Percentiles rank a stretch among this genome's conserved stretches.
Evolutionary conservation across 2,888 invertebrate genomes (phyloP).

Genomic region (Drepanosiphum platanoidis): DNA sequence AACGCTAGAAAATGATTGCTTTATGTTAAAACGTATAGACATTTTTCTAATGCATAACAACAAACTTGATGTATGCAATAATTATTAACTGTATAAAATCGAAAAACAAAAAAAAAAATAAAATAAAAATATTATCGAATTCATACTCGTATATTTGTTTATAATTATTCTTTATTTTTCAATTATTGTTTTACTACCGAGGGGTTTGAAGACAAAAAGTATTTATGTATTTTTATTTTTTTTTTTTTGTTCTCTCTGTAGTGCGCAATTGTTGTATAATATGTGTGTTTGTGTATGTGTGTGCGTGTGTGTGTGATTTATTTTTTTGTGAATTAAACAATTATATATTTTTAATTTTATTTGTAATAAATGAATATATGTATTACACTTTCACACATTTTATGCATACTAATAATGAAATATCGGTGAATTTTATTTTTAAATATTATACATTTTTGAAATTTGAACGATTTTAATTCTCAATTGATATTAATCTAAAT

Average conservation of each 20-base stretch:
- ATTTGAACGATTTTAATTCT: neutral
- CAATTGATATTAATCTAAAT: neutral
- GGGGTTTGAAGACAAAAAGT: neutral
- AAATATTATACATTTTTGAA: neutral
- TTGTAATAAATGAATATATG: neutral
- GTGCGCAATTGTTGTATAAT: too few relatives aligned
- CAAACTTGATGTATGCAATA: too few relatives aligned
- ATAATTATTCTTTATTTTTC: neutral
- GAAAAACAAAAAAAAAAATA: too few relatives aligned
- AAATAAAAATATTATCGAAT: neutral
- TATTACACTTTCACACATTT: neutral
- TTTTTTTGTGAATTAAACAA: neutral
- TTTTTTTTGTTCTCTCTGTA: too few relatives aligned
- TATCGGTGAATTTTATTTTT: neutral
- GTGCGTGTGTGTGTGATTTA: too few relatives aligned
- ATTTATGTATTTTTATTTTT: constrained; percentile 1
- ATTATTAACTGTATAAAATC: neutral
- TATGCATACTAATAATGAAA: neutral
- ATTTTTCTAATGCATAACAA: too few relatives aligned
- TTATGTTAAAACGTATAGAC: too few relatives aligned
- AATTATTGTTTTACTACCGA: constrained; percentile 13
- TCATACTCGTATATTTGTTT: neutral
- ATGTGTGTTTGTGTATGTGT: too few relatives aligned
- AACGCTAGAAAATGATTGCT: too few relatives aligned
- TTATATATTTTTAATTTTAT: neutral